Conservation (phyloP, 2,797 vertebrate species). For the Nannoperca obscura region DNA sequence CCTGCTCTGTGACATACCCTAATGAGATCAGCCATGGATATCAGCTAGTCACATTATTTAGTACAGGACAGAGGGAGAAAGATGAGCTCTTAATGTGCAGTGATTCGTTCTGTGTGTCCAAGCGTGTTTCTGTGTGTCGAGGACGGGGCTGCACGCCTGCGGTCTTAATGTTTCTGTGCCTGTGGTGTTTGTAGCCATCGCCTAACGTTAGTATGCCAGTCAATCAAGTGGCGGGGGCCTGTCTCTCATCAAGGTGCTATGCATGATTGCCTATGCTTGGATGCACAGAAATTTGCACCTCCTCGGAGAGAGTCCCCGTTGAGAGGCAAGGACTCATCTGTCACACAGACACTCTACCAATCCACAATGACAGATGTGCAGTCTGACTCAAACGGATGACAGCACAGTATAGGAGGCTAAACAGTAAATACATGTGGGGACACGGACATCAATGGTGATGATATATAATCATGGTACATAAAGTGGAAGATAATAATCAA, state of each 20-base stretch:
- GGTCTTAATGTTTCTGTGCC: conserved; percentile 67
- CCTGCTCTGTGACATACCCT: conserved; percentile 58
- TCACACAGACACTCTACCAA: conserved; percentile 73
- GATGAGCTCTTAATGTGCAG: conserved; percentile 70
- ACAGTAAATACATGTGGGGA: conserved; percentile 62
- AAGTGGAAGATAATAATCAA: background rate
- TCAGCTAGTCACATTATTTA: conserved; percentile 67
- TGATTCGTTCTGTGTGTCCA: conserved; percentile 73
- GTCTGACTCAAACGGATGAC: conserved; percentile 73
- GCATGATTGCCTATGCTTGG: conserved; percentile 81
- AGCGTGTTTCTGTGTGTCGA: conserved; percentile 63
- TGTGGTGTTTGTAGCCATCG: conserved; percentile 72
- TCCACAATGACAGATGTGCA: conserved; percentile 80
- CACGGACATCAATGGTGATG: conserved; percentile 17
- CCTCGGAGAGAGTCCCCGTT: conserved; percentile 67
- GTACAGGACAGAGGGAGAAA: conserved; percentile 38
- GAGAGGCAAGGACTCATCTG: conserved; percentile 81
- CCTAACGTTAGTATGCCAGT: conserved; percentile 80
- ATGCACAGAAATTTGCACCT: conserved; percentile 78
- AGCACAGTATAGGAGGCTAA: conserved; percentile 54
- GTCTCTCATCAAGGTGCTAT: conserved; percentile 83
- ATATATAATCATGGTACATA: conserved; percentile 11
- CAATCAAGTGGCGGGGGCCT: conserved; percentile 80
- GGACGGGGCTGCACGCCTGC: conserved; percentile 54
- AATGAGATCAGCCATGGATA: conserved; percentile 77